These are phyloP conservation scores for Diceros bicornis DNA, from an alignment of 2,797 vertebrate genomes.

Conservation along the genomic window DNA sequence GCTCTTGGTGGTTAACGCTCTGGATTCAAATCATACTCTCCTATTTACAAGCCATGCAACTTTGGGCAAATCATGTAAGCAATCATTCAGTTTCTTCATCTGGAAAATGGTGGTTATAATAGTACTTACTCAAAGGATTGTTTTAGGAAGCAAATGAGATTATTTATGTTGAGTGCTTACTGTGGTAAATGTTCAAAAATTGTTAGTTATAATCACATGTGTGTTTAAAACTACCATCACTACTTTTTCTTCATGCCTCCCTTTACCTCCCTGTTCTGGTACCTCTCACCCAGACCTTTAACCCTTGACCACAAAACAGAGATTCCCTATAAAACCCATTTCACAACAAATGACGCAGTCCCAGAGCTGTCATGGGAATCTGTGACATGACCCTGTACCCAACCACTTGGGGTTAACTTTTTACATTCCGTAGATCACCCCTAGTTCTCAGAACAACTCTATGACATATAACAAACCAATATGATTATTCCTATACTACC, in stretches of 20 bases:
- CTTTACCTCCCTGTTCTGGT: not conserved
- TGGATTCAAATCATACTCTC: not conserved
- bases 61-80: not conserved
- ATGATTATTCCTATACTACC: not conserved
- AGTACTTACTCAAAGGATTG: not conserved
- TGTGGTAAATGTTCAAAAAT: not conserved
- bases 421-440: not conserved
- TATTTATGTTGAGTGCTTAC: not conserved
- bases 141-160: constrained; percentile 9
- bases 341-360: not conserved
- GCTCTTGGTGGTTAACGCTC: not conserved
- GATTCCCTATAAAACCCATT: not conserved
- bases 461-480: not conserved
- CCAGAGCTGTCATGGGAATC: not conserved
- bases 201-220: not conserved
- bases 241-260: not conserved
- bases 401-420: not conserved
- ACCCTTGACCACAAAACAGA: not conserved
- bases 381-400: not conserved
- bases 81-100: not conserved
- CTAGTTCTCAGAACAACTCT: not conserved
- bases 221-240: not conserved
- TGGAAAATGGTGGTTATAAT: not conserved
- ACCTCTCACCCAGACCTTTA: not conserved
- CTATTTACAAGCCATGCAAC: not conserved